Evolutionary conservation across 2,797 vertebrate species (phyloP).

Genomic region (Pempheris klunzingeri): DNA sequence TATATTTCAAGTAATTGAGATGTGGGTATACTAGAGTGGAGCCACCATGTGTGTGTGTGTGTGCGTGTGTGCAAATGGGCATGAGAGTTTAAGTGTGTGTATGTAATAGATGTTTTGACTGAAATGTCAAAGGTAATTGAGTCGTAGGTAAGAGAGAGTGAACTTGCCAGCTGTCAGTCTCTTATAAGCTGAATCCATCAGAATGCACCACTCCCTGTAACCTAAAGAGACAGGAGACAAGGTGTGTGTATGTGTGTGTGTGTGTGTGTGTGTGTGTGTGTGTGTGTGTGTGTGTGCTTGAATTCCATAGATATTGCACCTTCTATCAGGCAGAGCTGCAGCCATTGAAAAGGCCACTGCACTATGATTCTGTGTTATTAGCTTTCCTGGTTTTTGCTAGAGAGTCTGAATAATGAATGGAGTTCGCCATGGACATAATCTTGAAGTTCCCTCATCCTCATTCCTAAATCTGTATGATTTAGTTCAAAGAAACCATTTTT

Average conservation of each 20-base stretch:
- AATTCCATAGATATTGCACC: conserved; percentile 2
- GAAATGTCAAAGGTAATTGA: conserved; percentile 77
- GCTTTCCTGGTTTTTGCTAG: background rate
- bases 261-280: background rate
- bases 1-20: conserved; percentile 78
- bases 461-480: conserved; percentile 13
- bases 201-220: conserved; percentile 48
- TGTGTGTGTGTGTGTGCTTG: background rate
- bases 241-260: conserved; percentile 9
- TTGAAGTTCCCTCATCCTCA: background rate
- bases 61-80: conserved; percentile 13
- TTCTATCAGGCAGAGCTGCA: background rate
- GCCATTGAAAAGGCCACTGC: conserved; percentile 1
- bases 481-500: conserved; percentile 8
- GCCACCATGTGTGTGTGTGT: conserved; percentile 27
- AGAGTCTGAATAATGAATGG: conserved; percentile 22
- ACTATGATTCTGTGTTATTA: background rate
- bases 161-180: conserved; percentile 79
- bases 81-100: conserved; percentile 28
- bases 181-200: conserved; percentile 57
- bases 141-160: conserved; percentile 60
- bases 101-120: conserved; percentile 72
- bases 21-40: conserved; percentile 44
- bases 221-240: conserved; percentile 48
- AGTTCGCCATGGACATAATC: conserved; percentile 14